phyloP scores from a whole-genome alignment of 2,113 vertebrate genomes.

The Rhinichthys klamathensis region DNA sequence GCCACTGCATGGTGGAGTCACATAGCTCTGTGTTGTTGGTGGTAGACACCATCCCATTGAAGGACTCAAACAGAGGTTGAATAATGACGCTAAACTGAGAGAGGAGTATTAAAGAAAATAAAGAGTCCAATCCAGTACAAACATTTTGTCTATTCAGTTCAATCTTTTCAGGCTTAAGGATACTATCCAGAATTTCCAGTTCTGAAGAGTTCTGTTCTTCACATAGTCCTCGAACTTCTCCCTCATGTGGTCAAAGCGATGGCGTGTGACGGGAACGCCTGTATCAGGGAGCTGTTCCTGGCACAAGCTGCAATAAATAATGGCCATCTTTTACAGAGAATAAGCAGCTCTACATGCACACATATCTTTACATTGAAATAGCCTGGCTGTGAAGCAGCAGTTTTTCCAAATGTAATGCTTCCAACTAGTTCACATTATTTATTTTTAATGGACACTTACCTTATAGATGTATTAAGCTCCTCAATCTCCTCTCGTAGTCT shows the following conservation, averaged over 20 bases:
- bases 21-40: slow-evolving; percentile 85
- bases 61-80: slow-evolving; percentile 95
- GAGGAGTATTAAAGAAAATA: slow-evolving; percentile 49
- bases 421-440: not conserved
- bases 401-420: not conserved
- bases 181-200: slow-evolving; percentile 99
- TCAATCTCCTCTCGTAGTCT: slow-evolving; percentile 91
- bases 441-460: slow-evolving; percentile 68
- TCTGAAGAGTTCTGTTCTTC: slow-evolving; percentile 86
- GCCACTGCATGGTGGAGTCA: slow-evolving; percentile 86
- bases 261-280: slow-evolving; percentile 81
- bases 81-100: slow-evolving; percentile 94
- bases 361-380: not conserved
- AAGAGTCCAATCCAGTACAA: not conserved
- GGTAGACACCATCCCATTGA: slow-evolving; percentile 89
- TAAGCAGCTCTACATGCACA: not conserved
- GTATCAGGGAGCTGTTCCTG: slow-evolving; percentile 94
- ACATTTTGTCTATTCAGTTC: not conserved
- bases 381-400: not conserved
- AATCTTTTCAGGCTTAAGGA: slow-evolving; percentile 73
- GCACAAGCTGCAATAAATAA: slow-evolving; percentile 78
- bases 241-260: slow-evolving; percentile 83
- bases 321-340: not conserved
- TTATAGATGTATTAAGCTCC: slow-evolving; percentile 89
- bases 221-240: slow-evolving; percentile 92